Percentiles rank a stretch among this genome's conserved stretches.
phyloP scores from a whole-genome alignment of 2,888 invertebrate genomes.

The Drosophila crucigera region DNA sequence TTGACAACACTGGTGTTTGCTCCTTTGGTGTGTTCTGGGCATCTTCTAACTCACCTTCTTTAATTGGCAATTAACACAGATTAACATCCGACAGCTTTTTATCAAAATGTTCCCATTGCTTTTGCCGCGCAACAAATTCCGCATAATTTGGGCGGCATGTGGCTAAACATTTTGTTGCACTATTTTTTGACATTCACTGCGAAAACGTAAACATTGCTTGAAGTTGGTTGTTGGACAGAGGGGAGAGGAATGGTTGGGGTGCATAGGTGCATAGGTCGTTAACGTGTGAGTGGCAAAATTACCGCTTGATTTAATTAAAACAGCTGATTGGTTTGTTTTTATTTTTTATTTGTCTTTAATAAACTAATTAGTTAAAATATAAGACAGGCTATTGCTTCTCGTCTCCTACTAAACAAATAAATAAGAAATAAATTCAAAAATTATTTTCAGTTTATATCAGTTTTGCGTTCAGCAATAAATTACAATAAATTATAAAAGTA shows the following conservation, averaged over 20 bases:
- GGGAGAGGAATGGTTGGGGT: background rate
- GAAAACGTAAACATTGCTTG: background rate
- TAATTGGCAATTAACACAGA: background rate
- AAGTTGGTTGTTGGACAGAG: background rate
- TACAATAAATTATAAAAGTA: background rate
- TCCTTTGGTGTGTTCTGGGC: background rate
- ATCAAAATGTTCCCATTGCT: background rate
- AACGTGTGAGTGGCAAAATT: background rate
- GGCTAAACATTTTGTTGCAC: background rate
- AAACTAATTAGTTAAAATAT: background rate
- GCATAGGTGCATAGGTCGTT: too few species aligned
- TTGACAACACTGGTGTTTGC: background rate
- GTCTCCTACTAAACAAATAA: background rate
- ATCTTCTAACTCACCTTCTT: background rate
- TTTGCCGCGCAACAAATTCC: background rate
- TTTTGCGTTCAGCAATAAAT: too few species aligned
- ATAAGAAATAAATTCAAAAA: background rate
- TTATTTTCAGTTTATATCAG: background rate
- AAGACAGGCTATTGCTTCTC: background rate
- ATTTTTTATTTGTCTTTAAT: background rate
- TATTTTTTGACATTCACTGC: background rate
- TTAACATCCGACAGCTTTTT: background rate
- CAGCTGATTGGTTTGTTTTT: background rate
- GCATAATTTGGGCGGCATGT: background rate
- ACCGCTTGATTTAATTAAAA: background rate